Percentiles rank a stretch among this genome's conserved stretches.
Evolutionary conservation across 2,113 vertebrate genomes (phyloP).

Genomic region (Malurus elegans): DNA sequence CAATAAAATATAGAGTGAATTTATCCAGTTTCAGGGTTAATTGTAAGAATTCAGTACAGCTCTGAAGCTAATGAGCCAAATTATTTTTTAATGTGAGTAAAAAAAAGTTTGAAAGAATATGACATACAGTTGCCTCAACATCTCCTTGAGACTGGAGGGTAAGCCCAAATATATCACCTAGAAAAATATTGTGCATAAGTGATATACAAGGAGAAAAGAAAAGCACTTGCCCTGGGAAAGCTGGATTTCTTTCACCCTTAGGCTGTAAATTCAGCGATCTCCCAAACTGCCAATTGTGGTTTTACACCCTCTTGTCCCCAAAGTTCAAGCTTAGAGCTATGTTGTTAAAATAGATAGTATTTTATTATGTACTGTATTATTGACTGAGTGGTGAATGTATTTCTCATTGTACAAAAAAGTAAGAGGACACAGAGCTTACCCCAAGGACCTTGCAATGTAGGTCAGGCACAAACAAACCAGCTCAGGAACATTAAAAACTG

Average conservation of each 20-base stretch:
- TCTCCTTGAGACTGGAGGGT: background rate
- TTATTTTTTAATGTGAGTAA: background rate
- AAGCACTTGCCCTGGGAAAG: background rate
- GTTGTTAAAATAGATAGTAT: background rate
- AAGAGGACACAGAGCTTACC: background rate
- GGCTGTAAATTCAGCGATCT: background rate
- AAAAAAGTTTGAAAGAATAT: background rate
- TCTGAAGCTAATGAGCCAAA: constrained; percentile 8
- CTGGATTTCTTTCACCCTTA: background rate
- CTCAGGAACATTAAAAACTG: background rate
- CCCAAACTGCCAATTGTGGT: background rate
- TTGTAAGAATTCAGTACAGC: background rate
- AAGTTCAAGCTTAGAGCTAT: background rate
- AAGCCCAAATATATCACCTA: background rate
- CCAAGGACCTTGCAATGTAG: background rate
- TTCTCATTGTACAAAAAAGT: background rate
- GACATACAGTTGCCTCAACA: background rate
- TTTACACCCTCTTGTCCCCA: background rate
- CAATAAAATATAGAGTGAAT: background rate
- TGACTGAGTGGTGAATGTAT: background rate
- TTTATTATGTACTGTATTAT: background rate
- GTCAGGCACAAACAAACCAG: background rate
- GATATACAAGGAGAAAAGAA: background rate
- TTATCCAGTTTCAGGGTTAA: constrained; percentile 26
- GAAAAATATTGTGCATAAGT: background rate